These are phyloP conservation scores for Junonia oenone DNA, from an alignment of 2,888 invertebrate species.

Conservation along the genomic window DNA sequence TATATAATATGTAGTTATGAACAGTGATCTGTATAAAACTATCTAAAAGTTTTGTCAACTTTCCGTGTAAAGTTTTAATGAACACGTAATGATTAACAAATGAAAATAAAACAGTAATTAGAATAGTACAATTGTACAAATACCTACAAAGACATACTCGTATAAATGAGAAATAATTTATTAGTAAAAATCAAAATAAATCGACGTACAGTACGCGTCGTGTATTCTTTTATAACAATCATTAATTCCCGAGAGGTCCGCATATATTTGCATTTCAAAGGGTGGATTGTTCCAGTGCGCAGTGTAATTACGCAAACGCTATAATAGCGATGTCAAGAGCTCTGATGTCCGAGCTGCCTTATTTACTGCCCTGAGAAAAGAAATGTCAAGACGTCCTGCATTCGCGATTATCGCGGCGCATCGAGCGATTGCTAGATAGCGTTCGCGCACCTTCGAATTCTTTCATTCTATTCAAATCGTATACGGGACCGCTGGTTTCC, in stretches of 20 bases:
- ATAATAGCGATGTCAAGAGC: constrained; percentile 52
- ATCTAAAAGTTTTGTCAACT: too few species aligned
- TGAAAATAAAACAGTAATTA: too few species aligned
- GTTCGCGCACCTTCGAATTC: constrained; percentile 33
- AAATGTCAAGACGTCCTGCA: constrained; percentile 34
- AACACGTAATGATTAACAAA: too few species aligned
- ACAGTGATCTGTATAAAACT: too few species aligned
- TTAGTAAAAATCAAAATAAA: neutral
- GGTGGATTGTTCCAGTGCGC: constrained; percentile 43
- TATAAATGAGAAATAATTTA: neutral
- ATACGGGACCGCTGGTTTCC: constrained; percentile 27
- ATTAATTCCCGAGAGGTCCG: constrained; percentile 46
- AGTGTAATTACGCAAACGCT: constrained; percentile 67
- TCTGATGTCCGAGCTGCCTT: constrained; percentile 46
- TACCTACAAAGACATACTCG: too few species aligned
- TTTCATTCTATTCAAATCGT: constrained; percentile 39
- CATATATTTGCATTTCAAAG: constrained; percentile 61
- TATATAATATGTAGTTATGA: too few species aligned
- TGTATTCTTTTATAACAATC: constrained; percentile 22
- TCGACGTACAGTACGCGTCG: neutral
- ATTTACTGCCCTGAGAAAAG: constrained; percentile 47
- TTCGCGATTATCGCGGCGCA: constrained; percentile 57
- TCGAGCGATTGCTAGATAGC: constrained; percentile 46
- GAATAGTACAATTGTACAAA: too few species aligned
- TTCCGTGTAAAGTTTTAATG: too few species aligned